phyloP scores from a whole-genome alignment of 2,888 invertebrate genomes.

The Nephrotoma flavescens region DNA sequence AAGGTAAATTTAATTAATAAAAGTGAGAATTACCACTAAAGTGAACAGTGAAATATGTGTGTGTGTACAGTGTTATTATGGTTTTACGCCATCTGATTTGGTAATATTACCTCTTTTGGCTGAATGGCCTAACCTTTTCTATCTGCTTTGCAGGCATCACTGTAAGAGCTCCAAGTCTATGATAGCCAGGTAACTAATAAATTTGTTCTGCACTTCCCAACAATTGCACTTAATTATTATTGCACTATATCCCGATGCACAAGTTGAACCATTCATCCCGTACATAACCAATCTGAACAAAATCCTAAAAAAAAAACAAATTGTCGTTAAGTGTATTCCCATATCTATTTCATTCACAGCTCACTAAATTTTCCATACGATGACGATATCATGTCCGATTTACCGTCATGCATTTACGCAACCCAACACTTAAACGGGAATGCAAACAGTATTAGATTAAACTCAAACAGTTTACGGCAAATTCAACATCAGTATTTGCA shows the following conservation, averaged over 20 bases:
- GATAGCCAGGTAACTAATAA: background rate
- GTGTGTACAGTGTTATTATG: background rate
- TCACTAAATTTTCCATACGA: conserved; percentile 31
- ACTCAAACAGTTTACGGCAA: conserved; percentile 26
- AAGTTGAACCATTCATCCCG: no score
- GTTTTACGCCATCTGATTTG: background rate
- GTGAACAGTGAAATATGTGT: conserved; percentile 4
- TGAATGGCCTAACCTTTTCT: background rate
- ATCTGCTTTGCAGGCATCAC: background rate
- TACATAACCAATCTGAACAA: no score
- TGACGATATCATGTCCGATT: conserved; percentile 47
- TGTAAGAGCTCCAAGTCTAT: background rate
- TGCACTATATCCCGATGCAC: background rate
- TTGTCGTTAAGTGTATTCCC: background rate
- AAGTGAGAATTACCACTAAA: conserved; percentile 6
- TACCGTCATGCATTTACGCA: conserved; percentile 70
- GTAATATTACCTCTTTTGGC: background rate
- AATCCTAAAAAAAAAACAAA: background rate
- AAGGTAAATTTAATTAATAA: conserved; percentile 33
- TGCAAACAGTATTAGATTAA: conserved; percentile 21
- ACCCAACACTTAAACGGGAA: conserved; percentile 33
- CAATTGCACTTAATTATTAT: background rate
- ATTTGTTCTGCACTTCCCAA: background rate
- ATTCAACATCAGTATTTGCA: conserved; percentile 32
- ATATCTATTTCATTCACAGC: conserved; percentile 15